phyloP scores from a whole-genome alignment of 2,888 invertebrate species.

The Dasypogon diadema region DNA sequence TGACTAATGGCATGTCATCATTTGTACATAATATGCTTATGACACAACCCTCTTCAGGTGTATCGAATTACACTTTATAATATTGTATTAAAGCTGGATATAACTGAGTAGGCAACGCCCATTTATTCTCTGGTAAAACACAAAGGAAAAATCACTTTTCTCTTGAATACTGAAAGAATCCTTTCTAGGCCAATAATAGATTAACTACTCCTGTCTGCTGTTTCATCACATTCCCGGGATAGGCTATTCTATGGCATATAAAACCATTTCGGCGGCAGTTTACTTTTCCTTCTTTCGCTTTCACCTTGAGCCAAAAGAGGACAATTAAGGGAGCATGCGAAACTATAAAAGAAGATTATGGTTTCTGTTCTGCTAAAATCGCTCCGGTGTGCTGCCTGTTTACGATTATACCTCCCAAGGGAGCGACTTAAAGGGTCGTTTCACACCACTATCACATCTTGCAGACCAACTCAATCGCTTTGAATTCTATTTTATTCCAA shows the following conservation, averaged over 20 bases:
- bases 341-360: slow-evolving; percentile 48
- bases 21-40: slow-evolving; percentile 42
- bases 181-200: slow-evolving; percentile 35
- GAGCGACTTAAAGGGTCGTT: slow-evolving; percentile 49
- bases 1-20: slow-evolving; percentile 47
- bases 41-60: slow-evolving; percentile 24
- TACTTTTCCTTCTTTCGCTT: slow-evolving; percentile 14
- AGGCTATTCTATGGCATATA: background rate
- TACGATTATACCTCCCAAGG: slow-evolving; percentile 46
- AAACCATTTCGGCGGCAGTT: slow-evolving; percentile 24
- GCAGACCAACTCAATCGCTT: slow-evolving; percentile 20
- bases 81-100: background rate
- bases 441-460: slow-evolving; percentile 43
- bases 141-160: slow-evolving; percentile 3
- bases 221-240: background rate
- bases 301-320: slow-evolving; percentile 26
- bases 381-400: slow-evolving; percentile 48
- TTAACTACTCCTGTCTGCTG: slow-evolving; percentile 1
- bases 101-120: background rate
- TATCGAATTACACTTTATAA: slow-evolving; percentile 45
- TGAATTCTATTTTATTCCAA: slow-evolving; percentile 34
- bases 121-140: background rate
- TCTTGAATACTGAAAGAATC: background rate
- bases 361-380: slow-evolving; percentile 30
- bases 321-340: slow-evolving; percentile 46